Evolutionary conservation across 2,797 vertebrate species (phyloP).

Genomic region (Tadarida brasiliensis): DNA sequence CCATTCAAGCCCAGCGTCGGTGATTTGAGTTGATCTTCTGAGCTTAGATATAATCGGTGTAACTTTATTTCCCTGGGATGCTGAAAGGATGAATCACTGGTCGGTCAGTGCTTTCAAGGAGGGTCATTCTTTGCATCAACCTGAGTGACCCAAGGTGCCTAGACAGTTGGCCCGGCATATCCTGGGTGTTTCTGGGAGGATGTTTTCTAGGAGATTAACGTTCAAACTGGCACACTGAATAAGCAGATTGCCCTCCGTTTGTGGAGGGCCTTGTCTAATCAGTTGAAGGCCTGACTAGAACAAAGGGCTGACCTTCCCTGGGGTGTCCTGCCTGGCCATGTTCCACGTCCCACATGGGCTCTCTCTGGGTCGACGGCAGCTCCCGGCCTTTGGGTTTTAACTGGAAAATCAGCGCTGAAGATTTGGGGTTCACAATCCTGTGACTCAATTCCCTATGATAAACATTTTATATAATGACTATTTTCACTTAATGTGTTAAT

Average conservation of each 20-base stretch:
- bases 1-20: accelerated
- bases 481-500: background rate
- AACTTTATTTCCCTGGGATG: accelerated
- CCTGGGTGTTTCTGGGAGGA: background rate
- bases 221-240: accelerated
- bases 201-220: background rate
- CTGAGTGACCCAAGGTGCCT: too few relatives aligned
- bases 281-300: background rate
- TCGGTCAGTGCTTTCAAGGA: accelerated
- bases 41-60: background rate
- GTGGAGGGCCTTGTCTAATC: background rate
- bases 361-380: background rate
- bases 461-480: background rate
- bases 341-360: accelerated
- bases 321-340: accelerated
- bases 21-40: background rate
- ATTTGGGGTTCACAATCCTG: background rate
- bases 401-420: accelerated
- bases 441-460: background rate
- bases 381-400: background rate
- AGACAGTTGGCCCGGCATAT: accelerated
- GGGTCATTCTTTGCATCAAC: background rate
- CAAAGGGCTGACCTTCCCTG: background rate
- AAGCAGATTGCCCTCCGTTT: too few relatives aligned
- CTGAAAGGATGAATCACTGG: background rate